Percentiles rank a stretch among this genome's conserved stretches.
phyloP scores from a whole-genome alignment of 2,888 invertebrate species.

The Prosapia bicincta region DNA sequence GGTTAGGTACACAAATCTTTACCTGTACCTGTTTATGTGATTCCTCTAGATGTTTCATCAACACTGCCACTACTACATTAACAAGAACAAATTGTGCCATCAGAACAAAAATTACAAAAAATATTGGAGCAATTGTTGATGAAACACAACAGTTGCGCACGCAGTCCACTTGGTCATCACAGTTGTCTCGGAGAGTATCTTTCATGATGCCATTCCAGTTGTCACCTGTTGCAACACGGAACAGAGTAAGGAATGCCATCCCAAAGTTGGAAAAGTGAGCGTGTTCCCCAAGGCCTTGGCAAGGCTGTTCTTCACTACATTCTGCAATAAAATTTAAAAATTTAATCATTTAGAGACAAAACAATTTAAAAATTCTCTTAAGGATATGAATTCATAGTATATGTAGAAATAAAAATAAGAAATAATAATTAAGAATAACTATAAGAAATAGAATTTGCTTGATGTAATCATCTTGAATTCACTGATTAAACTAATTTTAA shows the following conservation, averaged over 20 bases:
- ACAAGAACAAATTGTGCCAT: constrained; percentile 99
- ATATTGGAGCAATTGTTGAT: constrained; percentile 97
- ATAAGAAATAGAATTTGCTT: too few species aligned
- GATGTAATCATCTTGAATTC: too few species aligned
- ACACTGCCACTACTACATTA: constrained; percentile 98
- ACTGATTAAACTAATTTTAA: too few species aligned
- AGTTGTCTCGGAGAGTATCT: constrained; percentile 92
- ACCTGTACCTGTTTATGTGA: constrained; percentile 83
- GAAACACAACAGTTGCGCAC: constrained; percentile 98
- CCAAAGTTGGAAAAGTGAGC: constrained; percentile 99
- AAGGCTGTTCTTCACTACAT: constrained; percentile 89
- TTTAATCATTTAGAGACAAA: too few species aligned
- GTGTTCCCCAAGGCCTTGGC: constrained; percentile 96
- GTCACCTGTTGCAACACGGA: constrained; percentile 98
- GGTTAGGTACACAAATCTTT: not conserved
- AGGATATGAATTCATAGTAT: too few species aligned
- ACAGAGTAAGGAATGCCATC: constrained; percentile 98
- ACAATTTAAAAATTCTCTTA: too few species aligned
- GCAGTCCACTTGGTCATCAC: constrained; percentile 87
- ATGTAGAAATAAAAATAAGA: too few species aligned
- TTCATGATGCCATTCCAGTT: constrained; percentile 99
- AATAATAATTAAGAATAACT: too few species aligned
- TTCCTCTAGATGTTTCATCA: constrained; percentile 99
- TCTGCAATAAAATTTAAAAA: constrained; percentile 62
- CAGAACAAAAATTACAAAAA: constrained; percentile 98